Conservation (phyloP, 2,888 invertebrate species). For the Lepidochrysops patricia region DNA sequence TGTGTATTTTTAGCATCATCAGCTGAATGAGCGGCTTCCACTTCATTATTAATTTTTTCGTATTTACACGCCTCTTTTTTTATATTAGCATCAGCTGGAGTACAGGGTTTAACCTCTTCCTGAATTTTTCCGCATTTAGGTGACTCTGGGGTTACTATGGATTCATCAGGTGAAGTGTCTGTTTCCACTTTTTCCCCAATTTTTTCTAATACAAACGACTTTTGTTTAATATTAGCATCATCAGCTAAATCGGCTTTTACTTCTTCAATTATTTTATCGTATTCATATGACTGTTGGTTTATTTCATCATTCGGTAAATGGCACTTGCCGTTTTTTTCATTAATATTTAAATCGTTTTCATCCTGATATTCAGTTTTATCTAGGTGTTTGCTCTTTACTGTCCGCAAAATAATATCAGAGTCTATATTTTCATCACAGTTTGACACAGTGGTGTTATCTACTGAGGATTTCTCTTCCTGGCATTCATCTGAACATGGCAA, state of each 20-base stretch:
- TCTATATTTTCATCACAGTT: not conserved
- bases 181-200: not conserved
- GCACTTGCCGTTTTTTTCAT: not conserved
- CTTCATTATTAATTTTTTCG: not conserved
- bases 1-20: not conserved
- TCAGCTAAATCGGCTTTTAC: not conserved
- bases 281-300: not conserved
- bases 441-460: not conserved
- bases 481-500: constrained; percentile 20
- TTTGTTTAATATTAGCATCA: not conserved
- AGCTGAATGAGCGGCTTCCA: not conserved
- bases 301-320: not conserved
- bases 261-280: not conserved
- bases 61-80: not conserved
- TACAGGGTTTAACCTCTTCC: too few species aligned
- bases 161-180: not conserved
- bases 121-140: too few species aligned
- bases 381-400: not conserved
- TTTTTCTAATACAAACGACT: too few species aligned
- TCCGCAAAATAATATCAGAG: not conserved
- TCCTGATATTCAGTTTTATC: constrained; percentile 15
- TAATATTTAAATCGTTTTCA: constrained; percentile 6
- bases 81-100: not conserved
- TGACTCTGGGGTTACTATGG: not conserved
- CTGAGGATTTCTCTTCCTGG: not conserved